A percentile compares a stretch with the other conserved stretches of the same genome.
Conservation (phyloP, 2,797 vertebrate genomes). For the Esox masquinongy region DNA sequence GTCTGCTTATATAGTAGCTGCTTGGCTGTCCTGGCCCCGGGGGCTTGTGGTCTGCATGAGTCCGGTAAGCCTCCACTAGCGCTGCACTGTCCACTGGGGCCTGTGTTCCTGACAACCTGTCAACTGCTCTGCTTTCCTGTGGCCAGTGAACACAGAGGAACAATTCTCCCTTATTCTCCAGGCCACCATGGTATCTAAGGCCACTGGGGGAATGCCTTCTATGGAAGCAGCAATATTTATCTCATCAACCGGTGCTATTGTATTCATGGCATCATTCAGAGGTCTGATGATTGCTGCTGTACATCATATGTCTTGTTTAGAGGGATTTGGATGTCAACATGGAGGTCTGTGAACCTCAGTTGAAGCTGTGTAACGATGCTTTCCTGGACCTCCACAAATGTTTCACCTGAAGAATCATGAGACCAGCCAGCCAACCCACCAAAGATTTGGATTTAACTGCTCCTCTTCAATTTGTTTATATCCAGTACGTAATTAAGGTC, state of each 20-base stretch:
- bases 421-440: too few relatives aligned
- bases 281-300: not conserved
- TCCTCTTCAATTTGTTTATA: too few relatives aligned
- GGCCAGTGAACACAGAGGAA: not conserved
- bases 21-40: not conserved
- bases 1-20: not conserved
- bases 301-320: not conserved
- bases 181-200: not conserved
- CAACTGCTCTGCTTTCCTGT: not conserved
- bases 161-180: not conserved
- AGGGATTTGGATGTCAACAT: not conserved
- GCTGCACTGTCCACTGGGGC: not conserved
- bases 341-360: not conserved
- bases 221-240: not conserved
- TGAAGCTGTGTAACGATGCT: not conserved
- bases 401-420: too few relatives aligned
- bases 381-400: too few relatives aligned
- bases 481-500: too few relatives aligned
- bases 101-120: not conserved
- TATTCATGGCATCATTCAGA: slow-evolving; percentile 2
- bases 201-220: not conserved
- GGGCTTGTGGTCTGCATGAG: slow-evolving; percentile 1
- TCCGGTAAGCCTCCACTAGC: not conserved
- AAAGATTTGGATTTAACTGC: too few relatives aligned
- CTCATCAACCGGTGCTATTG: not conserved